phyloP scores from a whole-genome alignment of 1,140 invertebrate genomes.

The Anthonomus grandis region DNA sequence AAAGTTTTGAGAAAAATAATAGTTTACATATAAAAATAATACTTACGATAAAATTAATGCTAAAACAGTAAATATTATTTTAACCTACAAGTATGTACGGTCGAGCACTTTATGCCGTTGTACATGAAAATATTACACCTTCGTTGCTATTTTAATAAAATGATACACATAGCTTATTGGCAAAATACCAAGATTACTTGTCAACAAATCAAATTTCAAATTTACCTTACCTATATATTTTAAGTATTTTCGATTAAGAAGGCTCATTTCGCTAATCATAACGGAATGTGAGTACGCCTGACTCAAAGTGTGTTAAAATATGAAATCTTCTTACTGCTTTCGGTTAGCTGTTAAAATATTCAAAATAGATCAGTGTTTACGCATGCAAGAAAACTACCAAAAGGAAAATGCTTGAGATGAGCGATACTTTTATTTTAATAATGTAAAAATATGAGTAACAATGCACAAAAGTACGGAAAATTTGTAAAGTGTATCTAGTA shows the following conservation, averaged over 20 bases:
- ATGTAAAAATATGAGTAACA: no score
- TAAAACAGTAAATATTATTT: slow-evolving; percentile 4
- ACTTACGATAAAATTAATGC: slow-evolving; percentile 4
- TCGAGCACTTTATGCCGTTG: slow-evolving; percentile 10
- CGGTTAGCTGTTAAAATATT: no score
- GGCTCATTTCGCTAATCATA: slow-evolving; percentile 6
- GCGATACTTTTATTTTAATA: no score
- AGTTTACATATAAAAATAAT: not conserved
- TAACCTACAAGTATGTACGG: slow-evolving; percentile 7
- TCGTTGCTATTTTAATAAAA: slow-evolving; percentile 15
- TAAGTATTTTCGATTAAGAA: not conserved
- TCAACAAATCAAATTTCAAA: slow-evolving; percentile 10
- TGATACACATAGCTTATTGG: slow-evolving; percentile 9
- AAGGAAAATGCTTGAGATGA: no score
- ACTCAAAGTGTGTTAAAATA: no score
- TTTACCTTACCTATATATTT: slow-evolving; percentile 11
- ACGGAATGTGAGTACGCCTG: no score
- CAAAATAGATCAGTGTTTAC: no score
- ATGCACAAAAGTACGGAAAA: no score
- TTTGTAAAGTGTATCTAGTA: no score
- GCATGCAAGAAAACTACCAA: no score
- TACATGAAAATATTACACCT: slow-evolving; percentile 12
- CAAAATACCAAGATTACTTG: slow-evolving; percentile 3
- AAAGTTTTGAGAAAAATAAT: no score
- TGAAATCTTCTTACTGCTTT: no score